phyloP scores from a whole-genome alignment of 2,888 invertebrate species.

The Dynastes grantii region DNA sequence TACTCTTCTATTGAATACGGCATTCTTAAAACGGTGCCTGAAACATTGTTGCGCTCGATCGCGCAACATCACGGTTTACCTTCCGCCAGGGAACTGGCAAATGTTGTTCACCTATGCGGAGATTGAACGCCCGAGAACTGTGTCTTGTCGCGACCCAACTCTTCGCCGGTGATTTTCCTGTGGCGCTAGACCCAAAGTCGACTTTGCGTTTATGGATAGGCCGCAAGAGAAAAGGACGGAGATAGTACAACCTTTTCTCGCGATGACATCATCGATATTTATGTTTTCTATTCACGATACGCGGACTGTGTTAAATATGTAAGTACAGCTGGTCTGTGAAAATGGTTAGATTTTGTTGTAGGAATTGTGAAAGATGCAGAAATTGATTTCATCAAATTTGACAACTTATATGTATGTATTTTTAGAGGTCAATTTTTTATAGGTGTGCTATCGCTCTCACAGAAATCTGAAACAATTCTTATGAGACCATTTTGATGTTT shows the following conservation, averaged over 20 bases:
- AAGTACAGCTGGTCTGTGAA: constrained; percentile 45
- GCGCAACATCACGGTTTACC: not conserved
- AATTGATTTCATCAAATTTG: too few species aligned
- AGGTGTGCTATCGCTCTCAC: too few species aligned
- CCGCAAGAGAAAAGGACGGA: constrained; percentile 18
- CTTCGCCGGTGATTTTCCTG: constrained; percentile 20
- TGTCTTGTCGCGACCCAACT: not conserved
- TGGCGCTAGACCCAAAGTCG: constrained; percentile 40
- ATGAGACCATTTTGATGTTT: too few species aligned
- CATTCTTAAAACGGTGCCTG: not conserved
- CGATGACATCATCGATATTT: constrained; percentile 57
- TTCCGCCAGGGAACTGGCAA: constrained; percentile 23
- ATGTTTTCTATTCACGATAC: constrained; percentile 42
- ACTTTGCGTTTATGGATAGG: constrained; percentile 10
- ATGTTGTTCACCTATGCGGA: constrained; percentile 39
- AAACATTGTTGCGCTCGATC: not conserved
- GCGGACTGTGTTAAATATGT: constrained; percentile 52
- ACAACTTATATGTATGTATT: too few species aligned
- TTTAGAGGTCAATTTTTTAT: too few species aligned
- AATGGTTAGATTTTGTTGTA: not conserved
- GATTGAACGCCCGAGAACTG: not conserved
- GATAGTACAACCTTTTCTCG: constrained; percentile 23
- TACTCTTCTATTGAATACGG: not conserved
- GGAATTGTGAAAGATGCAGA: too few species aligned
- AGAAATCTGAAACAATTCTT: too few species aligned